These are phyloP conservation scores for Tigriopus japonicus DNA, from an alignment of 1,140 invertebrate species.

Conservation along the genomic window DNA sequence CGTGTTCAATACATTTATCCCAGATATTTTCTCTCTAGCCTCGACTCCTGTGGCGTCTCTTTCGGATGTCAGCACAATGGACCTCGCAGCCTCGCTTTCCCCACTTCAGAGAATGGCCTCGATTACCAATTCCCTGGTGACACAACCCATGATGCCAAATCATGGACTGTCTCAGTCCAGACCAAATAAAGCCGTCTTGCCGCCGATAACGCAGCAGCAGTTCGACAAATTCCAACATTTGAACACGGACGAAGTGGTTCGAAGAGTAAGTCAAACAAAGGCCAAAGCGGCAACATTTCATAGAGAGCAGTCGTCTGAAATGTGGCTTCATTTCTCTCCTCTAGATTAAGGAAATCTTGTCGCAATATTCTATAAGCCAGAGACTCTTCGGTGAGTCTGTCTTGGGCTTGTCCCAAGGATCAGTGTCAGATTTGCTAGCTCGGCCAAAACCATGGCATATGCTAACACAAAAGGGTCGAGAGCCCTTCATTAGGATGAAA, in stretches of 20 bases:
- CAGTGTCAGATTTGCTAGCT: constrained; percentile 80
- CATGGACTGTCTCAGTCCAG: constrained; percentile 54
- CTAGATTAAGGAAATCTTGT: constrained; percentile 84
- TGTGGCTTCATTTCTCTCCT: constrained; percentile 10
- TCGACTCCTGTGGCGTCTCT: not conserved
- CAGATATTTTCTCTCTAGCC: too few species aligned
- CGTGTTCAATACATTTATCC: not conserved
- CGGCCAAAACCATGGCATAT: constrained; percentile 93
- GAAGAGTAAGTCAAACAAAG: constrained; percentile 39
- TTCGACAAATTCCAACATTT: constrained; percentile 96
- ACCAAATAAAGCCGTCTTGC: constrained; percentile 82
- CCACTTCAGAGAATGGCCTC: constrained; percentile 91
- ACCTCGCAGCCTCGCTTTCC: constrained; percentile 38
- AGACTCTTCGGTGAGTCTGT: constrained; percentile 93
- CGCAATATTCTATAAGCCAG: constrained; percentile 96
- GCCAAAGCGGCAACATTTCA: too few species aligned
- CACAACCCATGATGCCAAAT: constrained; percentile 56
- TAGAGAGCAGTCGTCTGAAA: not conserved
- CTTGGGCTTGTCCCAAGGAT: constrained; percentile 83
- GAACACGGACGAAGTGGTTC: constrained; percentile 95
- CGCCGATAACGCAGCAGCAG: constrained; percentile 94
- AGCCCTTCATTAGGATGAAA: constrained; percentile 94
- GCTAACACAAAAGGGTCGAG: constrained; percentile 87
- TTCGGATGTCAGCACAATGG: constrained; percentile 1
- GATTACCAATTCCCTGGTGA: constrained; percentile 86